Evolutionary conservation across 1,140 invertebrate genomes (phyloP).

Genomic region (Venturia canescens): DNA sequence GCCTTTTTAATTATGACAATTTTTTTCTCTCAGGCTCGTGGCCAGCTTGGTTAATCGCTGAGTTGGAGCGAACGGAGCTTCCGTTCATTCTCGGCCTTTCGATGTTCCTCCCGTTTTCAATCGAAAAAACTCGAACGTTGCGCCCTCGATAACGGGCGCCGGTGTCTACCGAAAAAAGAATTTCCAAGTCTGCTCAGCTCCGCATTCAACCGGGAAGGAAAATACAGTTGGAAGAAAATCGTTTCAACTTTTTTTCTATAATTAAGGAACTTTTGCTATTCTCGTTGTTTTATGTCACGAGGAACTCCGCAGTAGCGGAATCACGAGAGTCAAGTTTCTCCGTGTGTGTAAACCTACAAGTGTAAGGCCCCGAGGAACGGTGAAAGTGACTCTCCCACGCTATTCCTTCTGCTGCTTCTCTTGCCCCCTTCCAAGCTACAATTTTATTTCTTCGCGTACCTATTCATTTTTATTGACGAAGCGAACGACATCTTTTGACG

Average conservation of each 20-base stretch:
- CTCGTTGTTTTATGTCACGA: background rate
- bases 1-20: background rate
- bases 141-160: too few relatives aligned
- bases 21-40: background rate
- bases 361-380: slow-evolving; percentile 57
- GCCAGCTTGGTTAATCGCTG: too few relatives aligned
- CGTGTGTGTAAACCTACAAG: slow-evolving; percentile 53
- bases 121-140: background rate
- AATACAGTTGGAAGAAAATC: too few relatives aligned
- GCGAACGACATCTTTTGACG: background rate
- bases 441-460: background rate
- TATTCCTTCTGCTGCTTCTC: slow-evolving; percentile 55
- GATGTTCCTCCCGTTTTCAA: too few relatives aligned
- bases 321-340: background rate
- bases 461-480: slow-evolving; percentile 43
- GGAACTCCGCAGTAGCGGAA: background rate
- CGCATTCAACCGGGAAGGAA: too few relatives aligned
- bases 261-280: too few relatives aligned
- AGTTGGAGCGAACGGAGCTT: too few relatives aligned
- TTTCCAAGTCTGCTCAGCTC: too few relatives aligned
- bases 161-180: too few relatives aligned
- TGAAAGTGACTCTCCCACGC: slow-evolving; percentile 78
- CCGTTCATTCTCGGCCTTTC: too few relatives aligned
- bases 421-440: slow-evolving; percentile 49
- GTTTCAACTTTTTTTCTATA: too few relatives aligned